Evolutionary conservation across 1,140 invertebrate species (phyloP).

Genomic region (Dendroctonus valens): DNA sequence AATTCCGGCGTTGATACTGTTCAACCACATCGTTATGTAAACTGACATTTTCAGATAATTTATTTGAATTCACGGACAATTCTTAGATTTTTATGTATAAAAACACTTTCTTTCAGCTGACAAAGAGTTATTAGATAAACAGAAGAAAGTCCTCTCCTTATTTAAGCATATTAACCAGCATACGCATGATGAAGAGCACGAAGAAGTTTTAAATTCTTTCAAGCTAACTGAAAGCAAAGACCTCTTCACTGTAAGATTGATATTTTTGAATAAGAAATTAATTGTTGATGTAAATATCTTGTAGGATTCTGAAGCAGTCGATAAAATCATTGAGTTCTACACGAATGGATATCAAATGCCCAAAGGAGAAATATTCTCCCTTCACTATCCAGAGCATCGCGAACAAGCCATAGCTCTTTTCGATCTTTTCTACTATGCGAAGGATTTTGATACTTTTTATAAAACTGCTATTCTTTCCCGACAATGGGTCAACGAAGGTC

Average conservation of each 20-base stretch:
- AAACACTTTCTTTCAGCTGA: slow-evolving; percentile 22
- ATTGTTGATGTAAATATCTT: slow-evolving; percentile 10
- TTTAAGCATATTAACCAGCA: slow-evolving; percentile 61
- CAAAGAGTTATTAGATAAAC: slow-evolving; percentile 55
- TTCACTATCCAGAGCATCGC: slow-evolving; percentile 61
- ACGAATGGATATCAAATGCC: slow-evolving; percentile 56
- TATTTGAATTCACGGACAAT: too few species aligned
- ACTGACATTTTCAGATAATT: background rate
- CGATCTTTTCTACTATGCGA: slow-evolving; percentile 67
- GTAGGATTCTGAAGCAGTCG: slow-evolving; percentile 44
- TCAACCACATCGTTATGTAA: background rate
- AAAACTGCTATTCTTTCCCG: slow-evolving; percentile 64
- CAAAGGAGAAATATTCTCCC: slow-evolving; percentile 61
- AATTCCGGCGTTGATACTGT: background rate
- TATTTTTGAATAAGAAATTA: slow-evolving; percentile 3
- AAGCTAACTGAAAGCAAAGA: slow-evolving; percentile 56
- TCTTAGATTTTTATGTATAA: too few species aligned
- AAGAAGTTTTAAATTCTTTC: slow-evolving; percentile 56
- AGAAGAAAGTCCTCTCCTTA: slow-evolving; percentile 62
- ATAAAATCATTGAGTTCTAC: slow-evolving; percentile 58
- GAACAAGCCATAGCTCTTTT: slow-evolving; percentile 63
- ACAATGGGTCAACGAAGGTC: slow-evolving; percentile 60
- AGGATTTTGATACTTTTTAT: slow-evolving; percentile 60
- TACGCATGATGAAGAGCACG: slow-evolving; percentile 52
- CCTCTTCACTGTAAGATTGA: slow-evolving; percentile 50